Percentiles rank a stretch among this genome's conserved stretches.
These are phyloP conservation scores for Acrobeloides nanus DNA, from an alignment of 2,888 invertebrate genomes.

Conservation along the genomic window DNA sequence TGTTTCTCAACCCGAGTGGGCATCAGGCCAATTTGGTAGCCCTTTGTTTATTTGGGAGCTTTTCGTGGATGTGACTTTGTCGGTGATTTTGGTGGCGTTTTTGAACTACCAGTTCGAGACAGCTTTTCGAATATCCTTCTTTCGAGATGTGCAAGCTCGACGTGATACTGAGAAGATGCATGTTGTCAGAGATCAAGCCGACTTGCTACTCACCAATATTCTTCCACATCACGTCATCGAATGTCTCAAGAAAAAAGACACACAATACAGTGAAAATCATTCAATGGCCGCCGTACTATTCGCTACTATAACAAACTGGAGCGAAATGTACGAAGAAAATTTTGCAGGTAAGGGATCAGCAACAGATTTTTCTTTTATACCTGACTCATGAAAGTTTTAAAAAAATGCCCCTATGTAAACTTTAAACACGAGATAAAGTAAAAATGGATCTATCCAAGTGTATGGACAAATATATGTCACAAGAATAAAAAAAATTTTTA, in stretches of 20 bases:
- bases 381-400: too few species aligned
- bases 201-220: constrained; percentile 90
- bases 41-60: constrained; percentile 63
- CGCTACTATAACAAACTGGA: constrained; percentile 90
- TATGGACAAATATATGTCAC: too few species aligned
- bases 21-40: constrained; percentile 19
- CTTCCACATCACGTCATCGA: constrained; percentile 91
- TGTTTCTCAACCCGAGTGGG: constrained; percentile 18
- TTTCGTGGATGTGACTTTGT: constrained; percentile 71
- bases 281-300: constrained; percentile 77
- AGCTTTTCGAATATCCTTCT: constrained; percentile 82
- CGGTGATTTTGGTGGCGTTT: constrained; percentile 82
- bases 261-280: constrained; percentile 59
- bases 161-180: constrained; percentile 80
- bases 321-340: constrained; percentile 94
- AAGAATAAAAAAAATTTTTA: neutral
- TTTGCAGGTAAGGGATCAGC: constrained; percentile 68
- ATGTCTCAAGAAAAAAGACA: constrained; percentile 78
- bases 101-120: constrained; percentile 87
- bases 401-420: too few species aligned
- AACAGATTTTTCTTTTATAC: too few species aligned
- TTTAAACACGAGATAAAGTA: too few species aligned
- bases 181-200: constrained; percentile 75
- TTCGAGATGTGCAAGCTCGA: constrained; percentile 81
- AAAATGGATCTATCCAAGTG: too few species aligned